Conservation (phyloP, 53 echinoderm and acorn worm species). For the Crossaster papposus region DNA sequence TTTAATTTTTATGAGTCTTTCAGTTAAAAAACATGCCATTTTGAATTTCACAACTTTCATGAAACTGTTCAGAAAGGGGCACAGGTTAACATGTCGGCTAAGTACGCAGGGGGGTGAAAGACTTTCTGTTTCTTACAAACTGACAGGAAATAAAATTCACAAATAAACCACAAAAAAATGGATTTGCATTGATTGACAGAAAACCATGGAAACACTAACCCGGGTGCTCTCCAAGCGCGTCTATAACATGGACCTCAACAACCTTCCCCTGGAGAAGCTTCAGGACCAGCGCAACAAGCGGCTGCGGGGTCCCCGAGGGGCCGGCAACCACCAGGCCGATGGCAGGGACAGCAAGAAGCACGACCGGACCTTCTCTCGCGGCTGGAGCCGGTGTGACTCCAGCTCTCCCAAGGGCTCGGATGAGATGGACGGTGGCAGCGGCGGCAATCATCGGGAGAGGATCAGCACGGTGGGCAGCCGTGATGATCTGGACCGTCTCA, state of each 20-base stretch:
- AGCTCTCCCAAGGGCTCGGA: slow-evolving; percentile 73
- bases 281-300: slow-evolving; percentile 81
- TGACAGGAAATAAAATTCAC: background rate
- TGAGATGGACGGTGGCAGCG: slow-evolving; percentile 58
- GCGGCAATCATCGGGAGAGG: slow-evolving; percentile 46
- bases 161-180: no score
- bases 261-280: slow-evolving; percentile 92
- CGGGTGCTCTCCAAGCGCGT: slow-evolving; percentile 85
- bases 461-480: slow-evolving; percentile 75
- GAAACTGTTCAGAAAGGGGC: no score
- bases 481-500: slow-evolving; percentile 69
- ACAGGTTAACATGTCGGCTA: no score
- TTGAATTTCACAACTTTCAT: no score
- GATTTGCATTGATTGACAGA: slow-evolving; percentile 52
- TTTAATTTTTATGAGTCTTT: no score
- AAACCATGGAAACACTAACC: slow-evolving; percentile 97
- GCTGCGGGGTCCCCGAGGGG: slow-evolving; percentile 25
- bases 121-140: no score
- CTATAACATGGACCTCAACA: slow-evolving; percentile 86
- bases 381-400: slow-evolving; percentile 88
- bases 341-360: slow-evolving; percentile 55
- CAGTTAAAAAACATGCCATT: no score
- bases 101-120: no score
- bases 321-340: background rate
- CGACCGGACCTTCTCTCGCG: slow-evolving; percentile 87